Evolutionary conservation across 2,888 invertebrate species (phyloP).

Genomic region (Lobophora halterata): DNA sequence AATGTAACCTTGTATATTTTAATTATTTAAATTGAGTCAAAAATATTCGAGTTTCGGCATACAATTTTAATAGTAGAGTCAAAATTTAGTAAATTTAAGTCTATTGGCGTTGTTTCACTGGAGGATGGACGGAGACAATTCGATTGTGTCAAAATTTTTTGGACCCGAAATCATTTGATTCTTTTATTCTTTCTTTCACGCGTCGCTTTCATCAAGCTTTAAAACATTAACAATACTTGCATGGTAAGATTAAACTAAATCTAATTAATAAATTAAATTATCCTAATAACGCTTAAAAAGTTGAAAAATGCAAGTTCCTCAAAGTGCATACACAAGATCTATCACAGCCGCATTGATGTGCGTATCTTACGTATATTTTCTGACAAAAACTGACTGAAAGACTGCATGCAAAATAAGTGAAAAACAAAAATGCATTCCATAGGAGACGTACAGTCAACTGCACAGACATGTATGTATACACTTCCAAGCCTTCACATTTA

Average conservation of each 20-base stretch:
- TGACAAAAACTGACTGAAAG: conserved; percentile 41
- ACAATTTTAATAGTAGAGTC: conserved; percentile 39
- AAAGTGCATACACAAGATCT: conserved; percentile 50
- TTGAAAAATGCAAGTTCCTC: conserved; percentile 56
- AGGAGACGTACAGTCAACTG: conserved; percentile 5
- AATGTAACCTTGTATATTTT: no score
- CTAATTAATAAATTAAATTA: conserved; percentile 46
- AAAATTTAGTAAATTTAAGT: no score
- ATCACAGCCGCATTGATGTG: conserved; percentile 78
- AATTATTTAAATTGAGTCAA: no score
- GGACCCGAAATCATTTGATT: conserved; percentile 45
- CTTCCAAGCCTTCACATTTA: no score
- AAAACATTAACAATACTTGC: conserved; percentile 69
- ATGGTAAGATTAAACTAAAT: conserved; percentile 59
- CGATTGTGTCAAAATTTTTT: conserved; percentile 39
- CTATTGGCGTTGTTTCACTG: conserved; percentile 52
- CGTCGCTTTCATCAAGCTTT: conserved; percentile 57
- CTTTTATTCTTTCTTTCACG: conserved; percentile 44
- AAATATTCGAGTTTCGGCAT: conserved; percentile 42
- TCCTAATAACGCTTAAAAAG: conserved; percentile 43
- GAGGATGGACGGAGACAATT: conserved; percentile 73
- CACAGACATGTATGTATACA: no score
- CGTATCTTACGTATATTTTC: conserved; percentile 46
- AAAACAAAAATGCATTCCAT: conserved; percentile 18
- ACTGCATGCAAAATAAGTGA: conserved; percentile 34